Evolutionary conservation across 2,797 vertebrate genomes (phyloP).

Genomic region (Alauda arvensis): DNA sequence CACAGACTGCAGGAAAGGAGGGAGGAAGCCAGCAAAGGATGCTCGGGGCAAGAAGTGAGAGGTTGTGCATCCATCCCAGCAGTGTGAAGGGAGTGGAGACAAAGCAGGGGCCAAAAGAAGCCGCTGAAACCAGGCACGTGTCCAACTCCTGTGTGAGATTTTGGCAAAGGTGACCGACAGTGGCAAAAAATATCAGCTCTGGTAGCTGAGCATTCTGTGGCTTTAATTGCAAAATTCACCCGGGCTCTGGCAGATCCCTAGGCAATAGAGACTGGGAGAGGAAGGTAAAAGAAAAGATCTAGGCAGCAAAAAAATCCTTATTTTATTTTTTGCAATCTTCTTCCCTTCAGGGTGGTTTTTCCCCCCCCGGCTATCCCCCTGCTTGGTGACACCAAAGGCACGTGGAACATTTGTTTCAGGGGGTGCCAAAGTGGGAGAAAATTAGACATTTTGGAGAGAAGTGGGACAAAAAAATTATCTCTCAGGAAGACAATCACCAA

Average conservation of each 20-base stretch:
- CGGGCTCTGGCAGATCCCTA: not conserved
- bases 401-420: not conserved
- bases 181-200: not conserved
- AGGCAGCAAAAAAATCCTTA: not conserved
- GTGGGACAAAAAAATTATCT: not conserved
- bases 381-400: not conserved
- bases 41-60: not conserved
- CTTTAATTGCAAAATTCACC: not conserved
- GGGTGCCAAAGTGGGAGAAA: not conserved
- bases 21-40: not conserved
- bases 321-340: not conserved
- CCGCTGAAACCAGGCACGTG: fast-evolving
- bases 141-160: not conserved
- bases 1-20: not conserved
- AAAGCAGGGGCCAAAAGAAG: not conserved
- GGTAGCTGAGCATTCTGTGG: not conserved
- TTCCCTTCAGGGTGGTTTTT: not conserved
- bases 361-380: not conserved
- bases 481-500: not conserved
- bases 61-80: not conserved
- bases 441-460: not conserved
- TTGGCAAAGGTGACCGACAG: not conserved
- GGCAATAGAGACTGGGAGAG: not conserved
- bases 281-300: not conserved
- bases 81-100: not conserved